Percentiles rank a stretch among this genome's conserved stretches.
These are phyloP conservation scores for Eupeodes luniger DNA, from an alignment of 2,888 invertebrate species.

Conservation along the genomic window DNA sequence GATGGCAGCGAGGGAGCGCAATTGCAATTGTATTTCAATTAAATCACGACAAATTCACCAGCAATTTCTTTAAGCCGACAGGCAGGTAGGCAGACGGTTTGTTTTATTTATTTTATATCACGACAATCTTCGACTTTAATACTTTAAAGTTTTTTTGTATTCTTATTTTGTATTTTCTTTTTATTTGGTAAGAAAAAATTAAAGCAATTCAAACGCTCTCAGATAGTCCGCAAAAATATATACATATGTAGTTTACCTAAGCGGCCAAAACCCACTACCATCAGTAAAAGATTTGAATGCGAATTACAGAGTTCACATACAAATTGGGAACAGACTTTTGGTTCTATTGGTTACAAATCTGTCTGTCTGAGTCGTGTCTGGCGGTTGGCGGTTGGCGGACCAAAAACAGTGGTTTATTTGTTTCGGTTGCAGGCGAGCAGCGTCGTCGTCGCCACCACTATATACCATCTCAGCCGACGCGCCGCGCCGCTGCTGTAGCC, in stretches of 20 bases:
- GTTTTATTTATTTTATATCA: conserved; percentile 53
- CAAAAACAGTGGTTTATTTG: conserved; percentile 73
- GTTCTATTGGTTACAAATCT: conserved; percentile 77
- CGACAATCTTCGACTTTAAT: conserved; percentile 59
- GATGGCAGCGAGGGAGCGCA: conserved; percentile 41
- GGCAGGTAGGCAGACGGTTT: conserved; percentile 54
- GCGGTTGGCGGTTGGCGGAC: conserved; percentile 55
- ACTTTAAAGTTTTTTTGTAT: background rate
- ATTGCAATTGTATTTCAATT: conserved; percentile 76
- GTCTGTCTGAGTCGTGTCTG: conserved; percentile 75
- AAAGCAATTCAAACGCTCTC: conserved; percentile 66
- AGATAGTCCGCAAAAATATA: background rate
- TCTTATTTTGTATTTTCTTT: background rate
- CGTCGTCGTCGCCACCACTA: conserved; percentile 21
- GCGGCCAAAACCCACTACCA: conserved; percentile 48
- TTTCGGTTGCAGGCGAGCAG: conserved; percentile 53
- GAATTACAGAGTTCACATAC: conserved; percentile 76
- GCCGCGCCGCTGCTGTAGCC: background rate
- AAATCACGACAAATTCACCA: conserved; percentile 75
- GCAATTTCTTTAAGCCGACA: conserved; percentile 39
- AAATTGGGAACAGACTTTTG: conserved; percentile 76
- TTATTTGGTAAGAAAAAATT: conserved; percentile 61
- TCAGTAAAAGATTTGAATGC: conserved; percentile 74
- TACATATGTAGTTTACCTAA: background rate
- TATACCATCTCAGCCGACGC: background rate